Evolutionary conservation across 2,888 invertebrate genomes (phyloP).

Genomic region (Scrobipalpa costella): DNA sequence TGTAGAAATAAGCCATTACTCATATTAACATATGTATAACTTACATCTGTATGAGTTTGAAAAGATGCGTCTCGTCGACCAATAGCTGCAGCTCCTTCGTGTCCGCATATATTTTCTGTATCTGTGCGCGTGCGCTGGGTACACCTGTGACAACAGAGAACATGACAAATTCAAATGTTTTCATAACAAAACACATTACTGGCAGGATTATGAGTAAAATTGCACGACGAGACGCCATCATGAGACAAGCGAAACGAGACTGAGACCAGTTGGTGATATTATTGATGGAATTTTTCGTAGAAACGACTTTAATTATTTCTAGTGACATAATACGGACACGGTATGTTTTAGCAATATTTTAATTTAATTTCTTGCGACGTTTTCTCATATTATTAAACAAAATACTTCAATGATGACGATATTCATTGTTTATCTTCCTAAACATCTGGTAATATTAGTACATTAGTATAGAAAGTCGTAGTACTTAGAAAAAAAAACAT

Average conservation of each 20-base stretch:
- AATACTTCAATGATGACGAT: too few species aligned
- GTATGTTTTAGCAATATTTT: too few species aligned
- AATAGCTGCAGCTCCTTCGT: slow-evolving; percentile 81
- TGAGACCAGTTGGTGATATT: background rate
- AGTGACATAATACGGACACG: background rate
- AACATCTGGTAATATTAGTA: too few species aligned
- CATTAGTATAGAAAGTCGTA: too few species aligned
- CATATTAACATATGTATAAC: too few species aligned
- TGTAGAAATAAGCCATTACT: slow-evolving; percentile 22
- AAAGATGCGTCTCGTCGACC: slow-evolving; percentile 76
- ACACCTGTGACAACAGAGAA: slow-evolving; percentile 59
- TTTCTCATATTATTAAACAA: too few species aligned
- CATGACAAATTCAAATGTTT: background rate
- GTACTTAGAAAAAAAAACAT: too few species aligned
- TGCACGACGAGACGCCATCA: background rate
- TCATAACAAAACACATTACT: background rate
- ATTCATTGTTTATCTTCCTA: too few species aligned
- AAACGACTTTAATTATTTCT: background rate
- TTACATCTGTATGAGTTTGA: slow-evolving; percentile 82
- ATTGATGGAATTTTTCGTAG: background rate
- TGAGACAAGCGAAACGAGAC: background rate
- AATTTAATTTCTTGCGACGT: too few species aligned
- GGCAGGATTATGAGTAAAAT: background rate
- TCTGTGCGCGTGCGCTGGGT: slow-evolving; percentile 64
- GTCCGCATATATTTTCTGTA: slow-evolving; percentile 75